Evolutionary conservation across 2,113 vertebrate genomes (phyloP), one percentile per base, ranked within the genome.

Genomic region (Micronycteris hirsuta): DNA sequence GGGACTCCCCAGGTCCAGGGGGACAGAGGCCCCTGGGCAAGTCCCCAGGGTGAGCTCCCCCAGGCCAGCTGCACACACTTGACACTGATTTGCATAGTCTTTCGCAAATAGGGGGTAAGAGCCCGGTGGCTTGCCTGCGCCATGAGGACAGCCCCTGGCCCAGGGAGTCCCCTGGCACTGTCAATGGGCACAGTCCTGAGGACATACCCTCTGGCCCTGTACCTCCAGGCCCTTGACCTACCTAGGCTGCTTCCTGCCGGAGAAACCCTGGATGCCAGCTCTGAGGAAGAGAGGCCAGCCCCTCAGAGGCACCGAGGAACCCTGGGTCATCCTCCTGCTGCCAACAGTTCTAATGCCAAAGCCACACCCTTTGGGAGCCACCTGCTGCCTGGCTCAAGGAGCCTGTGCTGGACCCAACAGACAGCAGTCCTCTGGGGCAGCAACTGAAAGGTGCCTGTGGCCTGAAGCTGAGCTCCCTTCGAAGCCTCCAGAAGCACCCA

Each of bases 281-380:
- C 98, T 0, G 99, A 99, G 95, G 99, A 99, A 3, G 98, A 99
- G 91, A 98, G 99, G n/a, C 98, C 99, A 31, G 99, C 98, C 54
- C 98, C 1, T 98, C 98, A 0, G 98, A 99, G 98, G 97, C 99
- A 99, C 98, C 99, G 98, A 95, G 98, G 99, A 94, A 97, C 98
- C 16, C 96, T 98, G 97, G 97, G 97, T 0, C 98, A 99, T 63
- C 97, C 98, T 2, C 99, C 97, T 97, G 98, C 99, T 4, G 99
- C 99, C 82, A 99, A 99, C 97, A 99, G 99, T 99, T 99, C 99
- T 3, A 99, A 99, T 95, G 99, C 99, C 97, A 99, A 99, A 99
- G 99, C 98, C 33, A 99, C 99, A 71, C 99, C 99, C 0, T 99
- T 99, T 98, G 99, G 99, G 99, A 99, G 99, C 97, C 99, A 99